These are phyloP conservation scores for Syrista parreyssii DNA, from an alignment of 2,888 invertebrate genomes.

Conservation along the genomic window DNA sequence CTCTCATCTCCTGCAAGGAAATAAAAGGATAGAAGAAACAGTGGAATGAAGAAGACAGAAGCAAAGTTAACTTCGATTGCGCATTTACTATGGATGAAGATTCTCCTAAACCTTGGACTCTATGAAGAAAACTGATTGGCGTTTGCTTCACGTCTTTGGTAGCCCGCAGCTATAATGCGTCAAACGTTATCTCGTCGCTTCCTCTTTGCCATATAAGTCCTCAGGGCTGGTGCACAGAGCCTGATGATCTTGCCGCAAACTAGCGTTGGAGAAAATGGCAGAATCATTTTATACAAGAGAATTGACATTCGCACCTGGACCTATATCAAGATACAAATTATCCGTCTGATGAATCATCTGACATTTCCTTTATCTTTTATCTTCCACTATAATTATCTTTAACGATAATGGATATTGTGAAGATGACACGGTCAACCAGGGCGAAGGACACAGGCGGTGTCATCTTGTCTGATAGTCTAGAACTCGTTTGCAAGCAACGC, in stretches of 20 bases:
- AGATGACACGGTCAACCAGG: neutral
- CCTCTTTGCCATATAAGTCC: neutral
- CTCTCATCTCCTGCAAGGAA: neutral
- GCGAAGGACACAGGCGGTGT: neutral
- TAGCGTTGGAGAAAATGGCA: neutral
- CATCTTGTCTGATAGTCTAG: conserved; percentile 7
- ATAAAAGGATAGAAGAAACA: neutral
- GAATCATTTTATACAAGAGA: neutral
- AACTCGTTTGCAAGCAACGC: conserved; percentile 30
- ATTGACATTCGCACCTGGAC: neutral
- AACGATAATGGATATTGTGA: neutral
- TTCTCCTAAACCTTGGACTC: neutral
- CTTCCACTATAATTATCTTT: neutral
- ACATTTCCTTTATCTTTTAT: too few relatives aligned
- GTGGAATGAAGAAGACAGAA: neutral
- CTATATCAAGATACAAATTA: neutral
- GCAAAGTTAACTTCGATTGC: neutral
- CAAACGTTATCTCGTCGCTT: neutral
- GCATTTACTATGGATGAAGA: neutral
- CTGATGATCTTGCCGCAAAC: neutral
- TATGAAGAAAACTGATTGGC: neutral
- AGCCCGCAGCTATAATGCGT: neutral
- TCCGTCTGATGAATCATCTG: neutral
- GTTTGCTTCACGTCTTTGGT: neutral
- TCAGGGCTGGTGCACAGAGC: neutral